Base-by-base conservation (phyloP, 1,140 invertebrate genomes). In the Meloidogyne floridensis region DNA sequence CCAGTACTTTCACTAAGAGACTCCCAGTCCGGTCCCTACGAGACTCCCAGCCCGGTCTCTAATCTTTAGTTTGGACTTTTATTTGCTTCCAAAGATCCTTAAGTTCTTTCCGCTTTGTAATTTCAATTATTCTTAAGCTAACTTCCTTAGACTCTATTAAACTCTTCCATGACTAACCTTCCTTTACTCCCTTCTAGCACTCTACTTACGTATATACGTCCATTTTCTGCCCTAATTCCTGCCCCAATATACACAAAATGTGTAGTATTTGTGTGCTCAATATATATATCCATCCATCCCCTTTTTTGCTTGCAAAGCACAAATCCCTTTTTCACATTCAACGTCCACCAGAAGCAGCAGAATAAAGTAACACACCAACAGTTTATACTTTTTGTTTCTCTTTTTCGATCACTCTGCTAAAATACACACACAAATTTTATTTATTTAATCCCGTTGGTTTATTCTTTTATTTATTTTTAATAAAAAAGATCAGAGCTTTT, bases 191-290 rank as follows among this genome's bases (percentile, higher is more conserved):
- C 10, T 6, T 65, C 5, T 18, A 6, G 10, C 59, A 54, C n/a
- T 65, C 59, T 65, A n/a, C 56, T 9, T 59, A 59, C 56, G 11
- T 59, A 59, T 20, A 0, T 65, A 65, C n/a, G 59, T 65, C 59
- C 15, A 65, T 65, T 65, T 65, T 65, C 15, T 65, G 59, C 59
- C 59, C 59, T 65, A 65, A 65, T 65, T 65, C 59, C 59, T n/a
- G 59, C 7, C 59, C 56, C 15, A 65, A 11, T 6, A 65, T 65
- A 2, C n/a, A 65, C n/a, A 65, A 65, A 65, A n/a, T 65, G 53
- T n/a, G n/a, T 65, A 65, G 59, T 65, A 15, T 65, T 65, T 65
- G n/a, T 65, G 59, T 65, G 15, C 59, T 65, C 59, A 65, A 65
- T 65, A 32, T 32, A 32, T 1, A 32, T 32, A 32, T 32, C 32